Percentiles rank a stretch among this genome's conserved stretches.
Conservation (phyloP, 2,888 invertebrate species). For the Xylocampa areola region DNA sequence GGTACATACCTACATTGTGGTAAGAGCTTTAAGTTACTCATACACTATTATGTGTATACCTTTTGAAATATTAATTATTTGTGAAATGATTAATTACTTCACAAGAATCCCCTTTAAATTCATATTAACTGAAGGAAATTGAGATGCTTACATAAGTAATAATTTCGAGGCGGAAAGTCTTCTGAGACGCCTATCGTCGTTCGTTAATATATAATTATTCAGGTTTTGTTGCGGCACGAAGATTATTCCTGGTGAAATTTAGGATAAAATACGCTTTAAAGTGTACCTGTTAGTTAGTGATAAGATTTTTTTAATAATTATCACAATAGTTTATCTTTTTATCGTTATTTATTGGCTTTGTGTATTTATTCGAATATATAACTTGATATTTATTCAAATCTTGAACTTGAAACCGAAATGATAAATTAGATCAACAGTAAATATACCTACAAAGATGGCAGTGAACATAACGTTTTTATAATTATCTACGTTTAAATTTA, state of each 20-base stretch:
- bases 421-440: too few relatives aligned
- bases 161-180: constrained; percentile 42
- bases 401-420: too few relatives aligned
- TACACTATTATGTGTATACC: constrained; percentile 44
- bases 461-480: too few relatives aligned
- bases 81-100: constrained; percentile 78
- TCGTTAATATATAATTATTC: constrained; percentile 30
- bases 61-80: constrained; percentile 68
- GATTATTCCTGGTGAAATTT: constrained; percentile 13
- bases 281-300: not conserved
- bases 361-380: too few relatives aligned
- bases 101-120: constrained; percentile 64
- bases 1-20: constrained; percentile 1
- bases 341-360: too few relatives aligned
- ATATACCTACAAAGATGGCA: too few relatives aligned
- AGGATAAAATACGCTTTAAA: not conserved
- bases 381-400: too few relatives aligned
- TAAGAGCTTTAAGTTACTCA: constrained; percentile 24
- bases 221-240: constrained; percentile 19
- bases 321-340: not conserved
- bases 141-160: constrained; percentile 54
- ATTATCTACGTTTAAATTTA: not conserved
- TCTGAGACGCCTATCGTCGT: constrained; percentile 26
- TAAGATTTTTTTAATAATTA: constrained; percentile 1
- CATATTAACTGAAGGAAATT: constrained; percentile 56